A percentile compares a stretch with the other conserved stretches of the same genome.
Evolutionary conservation across 35 echinoderm and acorn worm species (phyloP).

Genomic region (Apostichopus parvimensis): DNA sequence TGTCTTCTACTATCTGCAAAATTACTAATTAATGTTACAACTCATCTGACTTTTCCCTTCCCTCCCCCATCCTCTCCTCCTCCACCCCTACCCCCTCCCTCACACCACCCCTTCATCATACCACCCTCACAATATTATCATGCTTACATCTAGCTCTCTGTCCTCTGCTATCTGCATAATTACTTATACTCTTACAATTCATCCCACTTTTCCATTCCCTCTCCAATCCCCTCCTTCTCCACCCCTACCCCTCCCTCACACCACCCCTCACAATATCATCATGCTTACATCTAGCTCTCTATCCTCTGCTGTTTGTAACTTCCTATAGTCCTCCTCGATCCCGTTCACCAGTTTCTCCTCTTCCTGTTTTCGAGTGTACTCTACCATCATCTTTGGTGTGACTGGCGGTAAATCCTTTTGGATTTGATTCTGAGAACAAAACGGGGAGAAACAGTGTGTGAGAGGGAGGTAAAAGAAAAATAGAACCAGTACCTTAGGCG

Average conservation of each 20-base stretch:
- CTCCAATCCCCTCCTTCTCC: no score
- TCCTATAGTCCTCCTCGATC: slow-evolving; percentile 74
- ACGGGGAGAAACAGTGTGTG: no score
- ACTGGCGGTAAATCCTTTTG: slow-evolving; percentile 60
- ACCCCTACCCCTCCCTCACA: slow-evolving; percentile 34
- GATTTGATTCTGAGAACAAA: slow-evolving; percentile 62
- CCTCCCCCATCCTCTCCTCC: no score
- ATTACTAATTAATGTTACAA: slow-evolving; percentile 19
- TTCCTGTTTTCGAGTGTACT: slow-evolving; percentile 82
- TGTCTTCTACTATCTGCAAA: slow-evolving; percentile 91
- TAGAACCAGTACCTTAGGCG: no score
- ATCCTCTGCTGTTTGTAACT: slow-evolving; percentile 90
- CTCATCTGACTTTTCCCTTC: neutral
- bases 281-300: slow-evolving; percentile 62
- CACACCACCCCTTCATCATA: neutral
- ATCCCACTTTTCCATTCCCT: neutral
- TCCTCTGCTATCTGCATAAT: slow-evolving; percentile 91
- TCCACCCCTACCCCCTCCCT: slow-evolving; percentile 40
- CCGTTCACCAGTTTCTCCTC: slow-evolving; percentile 80
- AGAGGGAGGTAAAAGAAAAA: no score
- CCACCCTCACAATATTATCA: neutral
- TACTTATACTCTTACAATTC: slow-evolving; percentile 23
- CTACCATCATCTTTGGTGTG: slow-evolving; percentile 92
- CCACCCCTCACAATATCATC: neutral
- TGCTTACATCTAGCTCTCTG: slow-evolving; percentile 59